Conservation (phyloP, 2,113 vertebrate genomes). For the Nasalis larvatus region DNA sequence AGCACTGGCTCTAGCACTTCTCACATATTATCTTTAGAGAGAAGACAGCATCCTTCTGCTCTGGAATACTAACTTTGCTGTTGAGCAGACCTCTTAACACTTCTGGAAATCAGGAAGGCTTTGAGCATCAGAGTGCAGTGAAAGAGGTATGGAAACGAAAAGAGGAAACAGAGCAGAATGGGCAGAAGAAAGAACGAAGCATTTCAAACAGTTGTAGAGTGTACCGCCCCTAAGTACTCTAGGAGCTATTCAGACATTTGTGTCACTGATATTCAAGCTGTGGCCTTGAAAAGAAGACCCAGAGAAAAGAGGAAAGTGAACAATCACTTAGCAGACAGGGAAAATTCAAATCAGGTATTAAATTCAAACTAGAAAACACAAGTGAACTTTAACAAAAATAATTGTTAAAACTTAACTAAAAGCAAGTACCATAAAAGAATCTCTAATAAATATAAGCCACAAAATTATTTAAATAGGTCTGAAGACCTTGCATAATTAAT, state of each 20-base stretch:
- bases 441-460: not conserved
- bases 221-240: not conserved
- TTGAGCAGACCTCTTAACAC: not conserved
- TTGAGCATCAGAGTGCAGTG: not conserved
- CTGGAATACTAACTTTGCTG: not conserved
- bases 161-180: not conserved
- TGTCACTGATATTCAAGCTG: not conserved
- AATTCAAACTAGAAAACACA: not conserved
- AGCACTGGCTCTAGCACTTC: not conserved
- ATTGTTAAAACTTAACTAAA: conserved; percentile 32
- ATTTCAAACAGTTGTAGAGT: not conserved
- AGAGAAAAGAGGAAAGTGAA: not conserved
- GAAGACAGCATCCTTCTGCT: not conserved
- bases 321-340: not conserved
- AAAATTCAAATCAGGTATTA: not conserved
- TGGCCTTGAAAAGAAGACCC: not conserved
- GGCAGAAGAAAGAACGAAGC: not conserved
- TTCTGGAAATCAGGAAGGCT: not conserved
- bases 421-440: conserved; percentile 1
- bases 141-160: not conserved
- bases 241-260: not conserved
- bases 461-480: not conserved
- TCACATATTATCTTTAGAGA: not conserved
- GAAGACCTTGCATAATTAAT: not conserved
- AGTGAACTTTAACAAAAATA: not conserved